These are phyloP conservation scores for Aphis craccivora DNA, from an alignment of 1,140 invertebrate species.

Conservation along the genomic window DNA sequence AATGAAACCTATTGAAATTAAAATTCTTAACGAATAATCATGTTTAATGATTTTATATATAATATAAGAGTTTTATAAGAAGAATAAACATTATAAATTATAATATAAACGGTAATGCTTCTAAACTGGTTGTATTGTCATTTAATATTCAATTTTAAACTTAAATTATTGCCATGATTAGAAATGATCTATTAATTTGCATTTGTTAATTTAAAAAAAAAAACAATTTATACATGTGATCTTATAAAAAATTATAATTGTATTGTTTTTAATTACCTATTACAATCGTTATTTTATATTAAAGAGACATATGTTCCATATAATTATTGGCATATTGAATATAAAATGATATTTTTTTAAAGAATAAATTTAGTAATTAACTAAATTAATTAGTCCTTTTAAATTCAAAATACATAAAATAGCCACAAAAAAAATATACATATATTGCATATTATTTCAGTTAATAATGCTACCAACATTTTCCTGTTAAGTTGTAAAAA, in stretches of 20 bases:
- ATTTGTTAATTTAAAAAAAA: background rate
- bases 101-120: too few relatives aligned
- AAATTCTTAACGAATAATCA: background rate
- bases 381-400: background rate
- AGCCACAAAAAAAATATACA: too few relatives aligned
- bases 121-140: too few relatives aligned
- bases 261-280: slow-evolving; percentile 10
- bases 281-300: background rate
- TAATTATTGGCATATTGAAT: background rate
- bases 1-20: background rate
- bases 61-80: too few relatives aligned
- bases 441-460: too few relatives aligned
- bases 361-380: background rate
- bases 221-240: background rate
- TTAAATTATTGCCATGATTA: background rate
- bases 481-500: too few relatives aligned
- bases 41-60: background rate
- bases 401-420: background rate
- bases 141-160: too few relatives aligned
- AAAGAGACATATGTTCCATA: background rate
- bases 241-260: background rate
- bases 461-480: too few relatives aligned
- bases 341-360: background rate
- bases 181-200: background rate
- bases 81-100: too few relatives aligned